Evolutionary conservation across 2,888 invertebrate genomes (phyloP).

Genomic region (Pyrrhia umbra): DNA sequence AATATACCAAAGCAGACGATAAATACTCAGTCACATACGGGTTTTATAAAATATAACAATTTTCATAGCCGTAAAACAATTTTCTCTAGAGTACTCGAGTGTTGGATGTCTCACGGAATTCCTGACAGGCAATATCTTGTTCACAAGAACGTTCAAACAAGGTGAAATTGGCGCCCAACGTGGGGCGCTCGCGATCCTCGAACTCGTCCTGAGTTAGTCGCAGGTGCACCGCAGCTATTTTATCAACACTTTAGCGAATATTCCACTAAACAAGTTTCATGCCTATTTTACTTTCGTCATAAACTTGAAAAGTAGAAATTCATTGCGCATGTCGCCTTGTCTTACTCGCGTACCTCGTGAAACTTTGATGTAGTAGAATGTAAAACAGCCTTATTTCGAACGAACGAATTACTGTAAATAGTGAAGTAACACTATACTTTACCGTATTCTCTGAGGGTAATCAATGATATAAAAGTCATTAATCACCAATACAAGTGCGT

Average conservation of each 20-base stretch:
- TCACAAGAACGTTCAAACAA: constrained; percentile 76
- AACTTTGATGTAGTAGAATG: constrained; percentile 66
- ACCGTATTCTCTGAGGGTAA: constrained; percentile 45
- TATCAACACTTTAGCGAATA: constrained; percentile 82
- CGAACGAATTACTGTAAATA: constrained; percentile 41
- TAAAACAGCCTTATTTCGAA: constrained; percentile 20
- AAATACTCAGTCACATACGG: constrained; percentile 5
- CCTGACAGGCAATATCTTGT: constrained; percentile 78
- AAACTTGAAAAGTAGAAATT: constrained; percentile 73
- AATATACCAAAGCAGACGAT: not conserved
- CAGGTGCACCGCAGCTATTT: constrained; percentile 85
- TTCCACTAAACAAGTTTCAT: constrained; percentile 79
- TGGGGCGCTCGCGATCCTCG: constrained; percentile 69
- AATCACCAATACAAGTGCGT: constrained; percentile 73
- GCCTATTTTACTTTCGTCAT: constrained; percentile 78
- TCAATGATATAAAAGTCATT: constrained; percentile 66
- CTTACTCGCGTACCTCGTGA: constrained; percentile 63
- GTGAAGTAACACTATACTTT: constrained; percentile 30
- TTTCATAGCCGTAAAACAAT: constrained; percentile 61
- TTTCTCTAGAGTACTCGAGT: constrained; percentile 68
- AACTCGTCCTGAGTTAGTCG: constrained; percentile 75
- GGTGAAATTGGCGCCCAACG: constrained; percentile 80
- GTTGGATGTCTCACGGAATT: constrained; percentile 71
- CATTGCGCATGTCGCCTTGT: constrained; percentile 69
- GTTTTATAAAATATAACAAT: constrained; percentile 60